Conservation (phyloP, 2,888 invertebrate species). For the Eulithis prunata region DNA sequence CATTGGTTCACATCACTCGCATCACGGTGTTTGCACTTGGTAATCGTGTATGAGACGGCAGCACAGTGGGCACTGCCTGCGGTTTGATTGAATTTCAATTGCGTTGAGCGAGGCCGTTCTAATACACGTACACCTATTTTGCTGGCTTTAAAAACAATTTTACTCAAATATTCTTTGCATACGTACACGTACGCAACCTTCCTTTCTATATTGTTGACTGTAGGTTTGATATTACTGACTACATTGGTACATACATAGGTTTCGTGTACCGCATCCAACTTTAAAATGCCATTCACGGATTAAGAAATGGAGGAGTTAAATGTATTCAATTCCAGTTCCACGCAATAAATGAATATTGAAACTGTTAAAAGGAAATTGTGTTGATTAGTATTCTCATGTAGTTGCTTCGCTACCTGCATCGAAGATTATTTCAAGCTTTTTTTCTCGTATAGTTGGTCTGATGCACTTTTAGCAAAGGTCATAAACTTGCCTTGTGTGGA, state of each 20-base stretch:
- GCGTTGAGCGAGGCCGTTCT: slow-evolving; percentile 55
- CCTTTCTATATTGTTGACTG: slow-evolving; percentile 46
- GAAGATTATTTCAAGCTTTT: slow-evolving; percentile 26
- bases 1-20: slow-evolving; percentile 38
- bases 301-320: slow-evolving; percentile 21
- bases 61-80: slow-evolving; percentile 19
- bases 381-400: slow-evolving; percentile 32
- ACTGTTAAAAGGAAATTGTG: slow-evolving; percentile 29
- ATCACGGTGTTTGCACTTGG: slow-evolving; percentile 48
- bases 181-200: slow-evolving; percentile 54
- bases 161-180: slow-evolving; percentile 49
- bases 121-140: slow-evolving; percentile 41
- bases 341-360: slow-evolving; percentile 33
- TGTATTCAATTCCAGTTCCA: slow-evolving; percentile 17
- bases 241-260: background rate
- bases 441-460: slow-evolving; percentile 25
- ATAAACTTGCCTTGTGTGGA: slow-evolving; percentile 34
- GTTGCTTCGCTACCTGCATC: slow-evolving; percentile 21
- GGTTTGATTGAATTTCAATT: slow-evolving; percentile 64
- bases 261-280: slow-evolving; percentile 8
- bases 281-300: slow-evolving; percentile 19
- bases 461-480: slow-evolving; percentile 43
- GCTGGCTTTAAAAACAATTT: slow-evolving; percentile 50
- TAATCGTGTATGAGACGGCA: slow-evolving; percentile 47
- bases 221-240: slow-evolving; percentile 30